Percentiles rank a stretch among this genome's conserved stretches.
Evolutionary conservation across 2,113 vertebrate genomes (phyloP).

Genomic region (Myotis yumanensis): DNA sequence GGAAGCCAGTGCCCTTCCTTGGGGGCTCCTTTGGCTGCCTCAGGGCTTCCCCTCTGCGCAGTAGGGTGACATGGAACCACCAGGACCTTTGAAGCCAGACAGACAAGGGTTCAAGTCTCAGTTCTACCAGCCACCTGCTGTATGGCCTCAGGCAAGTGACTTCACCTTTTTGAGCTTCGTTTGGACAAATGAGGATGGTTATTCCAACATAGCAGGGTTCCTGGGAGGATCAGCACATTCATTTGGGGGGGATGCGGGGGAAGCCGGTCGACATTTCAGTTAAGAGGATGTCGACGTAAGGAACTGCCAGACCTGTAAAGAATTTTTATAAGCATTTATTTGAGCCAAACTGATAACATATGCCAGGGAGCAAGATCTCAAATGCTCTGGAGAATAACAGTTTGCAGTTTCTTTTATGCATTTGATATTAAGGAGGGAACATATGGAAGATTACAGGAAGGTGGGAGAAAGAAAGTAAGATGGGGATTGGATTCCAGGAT

Average conservation of each 20-base stretch:
- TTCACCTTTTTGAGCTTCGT: constrained; percentile 5
- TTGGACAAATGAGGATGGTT: neutral
- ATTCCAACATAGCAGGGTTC: neutral
- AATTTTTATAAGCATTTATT: neutral
- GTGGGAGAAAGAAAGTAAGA: neutral
- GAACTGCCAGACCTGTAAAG: neutral
- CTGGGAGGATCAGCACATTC: neutral
- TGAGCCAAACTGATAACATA: neutral
- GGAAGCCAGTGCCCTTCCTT: neutral
- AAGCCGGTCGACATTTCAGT: neutral
- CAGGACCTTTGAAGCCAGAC: constrained; percentile 36
- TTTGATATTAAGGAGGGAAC: neutral
- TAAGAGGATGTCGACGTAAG: neutral
- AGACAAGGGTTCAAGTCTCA: neutral
- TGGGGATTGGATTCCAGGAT: neutral
- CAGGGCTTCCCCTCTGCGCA: neutral
- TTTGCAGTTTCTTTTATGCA: neutral
- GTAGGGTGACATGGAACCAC: too few relatives aligned
- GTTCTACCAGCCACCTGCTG: neutral
- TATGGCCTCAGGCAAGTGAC: neutral
- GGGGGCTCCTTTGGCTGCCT: neutral
- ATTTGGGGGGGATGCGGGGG: too few relatives aligned
- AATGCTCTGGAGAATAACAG: neutral
- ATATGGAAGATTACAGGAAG: neutral
- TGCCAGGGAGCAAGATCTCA: neutral